Base-by-base conservation (phyloP, 2,113 vertebrate species). In the Haplotaxodon microlepis region DNA sequence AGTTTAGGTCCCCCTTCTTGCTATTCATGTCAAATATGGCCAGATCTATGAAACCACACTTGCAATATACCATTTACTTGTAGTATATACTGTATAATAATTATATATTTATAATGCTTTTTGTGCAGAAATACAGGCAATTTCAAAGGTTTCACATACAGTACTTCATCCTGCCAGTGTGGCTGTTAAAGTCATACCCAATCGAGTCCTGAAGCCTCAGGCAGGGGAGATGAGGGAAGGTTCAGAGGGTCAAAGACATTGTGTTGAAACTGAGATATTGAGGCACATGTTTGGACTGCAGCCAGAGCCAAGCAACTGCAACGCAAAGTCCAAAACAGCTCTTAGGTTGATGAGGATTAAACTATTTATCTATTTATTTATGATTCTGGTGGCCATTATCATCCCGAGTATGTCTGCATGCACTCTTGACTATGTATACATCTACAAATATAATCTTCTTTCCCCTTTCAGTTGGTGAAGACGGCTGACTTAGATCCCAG, bases 401-500 rank as follows among this genome's bases (percentile, higher is more conserved):
- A 69, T 0, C 19, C 24, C 24, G 19, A 29, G 8, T 59, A 0
- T 27, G 8, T 76, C 34, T 59, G 16, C 50, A 8, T 11, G 71
- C 19, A 29, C 14, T 45, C 1, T 76, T 17, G 24, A 29, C 42
- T 1, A 34, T 81, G 53, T 0, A 16, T 17, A 11, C 7, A 61
- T n/a, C 34, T 8, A 24, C 12, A 80, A 80, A 45, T 45, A 4
- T 31, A 10, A 45, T 21, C 7, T 38, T 16, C 0, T 24, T 14
- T 8, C 21, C 16, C n/a, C 19, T 4, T 73, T 92, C 95, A 99
- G 98, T 84, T 99, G 94, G 87, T 98, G 88, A 99, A 99, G 96
- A 99, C 98, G 0, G 97, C 88, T 0, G 97, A 99, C 9, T 90
- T 99, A 92, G 97, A 99, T 85, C 97, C 98, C 2, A 93, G 87